Evolutionary conservation across 37 sponge, comb jelly and placozoan genomes (phyloP), one percentile per base, ranked within the genome.

Genomic region (Aphrocallistes beatrix): DNA sequence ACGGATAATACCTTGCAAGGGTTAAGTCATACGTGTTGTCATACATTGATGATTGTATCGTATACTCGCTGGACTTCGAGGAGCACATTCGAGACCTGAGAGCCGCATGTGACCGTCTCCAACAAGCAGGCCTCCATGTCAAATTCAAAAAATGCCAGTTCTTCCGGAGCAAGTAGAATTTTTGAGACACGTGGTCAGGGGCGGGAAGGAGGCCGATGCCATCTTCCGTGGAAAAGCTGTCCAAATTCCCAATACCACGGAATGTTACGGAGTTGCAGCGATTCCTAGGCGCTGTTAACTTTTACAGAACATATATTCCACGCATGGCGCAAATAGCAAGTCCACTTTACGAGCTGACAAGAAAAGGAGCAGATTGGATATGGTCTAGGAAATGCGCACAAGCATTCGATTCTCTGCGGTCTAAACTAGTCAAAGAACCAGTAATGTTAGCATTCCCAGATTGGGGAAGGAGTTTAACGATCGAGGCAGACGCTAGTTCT

Each of bases 1-100:
- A 90, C 91, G 89, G 86, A 93, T 30, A 60, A 60, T 60, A 60
- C 75, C 75, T 60, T 60, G 21, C 75, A 60, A 60, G 75, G n/a
- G n/a, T n/a, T n/a, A n/a, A n/a, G n/a, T n/a, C n/a, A n/a, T n/a
- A n/a, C n/a, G n/a, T n/a, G n/a, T n/a, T n/a, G n/a, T n/a, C n/a
- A n/a, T n/a, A n/a, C n/a, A n/a, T n/a, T n/a, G 45, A 42, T 42
- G 45, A 42, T 42, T 42, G 45, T 13, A 42, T 42, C 45, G 45
- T 42, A 42, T 42, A 42, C 45, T 42, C 45, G 13, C 6, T 16
- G 6, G 45, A 42, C 45, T 42, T 42, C 45, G 45, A 42, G 45
- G 10, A 42, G 45, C 45, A 42, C 45, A 42, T 42, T 6, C 45
- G 13, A 42, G 45, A 42, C 13, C 45, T 42, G 13, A 42, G 45